These are phyloP conservation scores for Cryptoprocta ferox DNA, from an alignment of 2,797 vertebrate genomes.

Conservation along the genomic window DNA sequence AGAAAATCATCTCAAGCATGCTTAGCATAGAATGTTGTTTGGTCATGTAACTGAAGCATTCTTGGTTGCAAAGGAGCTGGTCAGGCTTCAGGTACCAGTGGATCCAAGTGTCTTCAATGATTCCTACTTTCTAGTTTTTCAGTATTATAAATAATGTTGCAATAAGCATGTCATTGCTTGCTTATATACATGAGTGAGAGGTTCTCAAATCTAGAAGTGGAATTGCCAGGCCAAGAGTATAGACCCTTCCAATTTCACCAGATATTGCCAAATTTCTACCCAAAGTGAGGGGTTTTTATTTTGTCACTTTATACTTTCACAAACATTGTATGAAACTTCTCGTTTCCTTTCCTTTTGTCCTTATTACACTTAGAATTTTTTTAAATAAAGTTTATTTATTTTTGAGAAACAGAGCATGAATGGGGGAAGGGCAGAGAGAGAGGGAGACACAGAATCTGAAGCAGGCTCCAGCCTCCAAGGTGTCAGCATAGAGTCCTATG, in stretches of 20 bases:
- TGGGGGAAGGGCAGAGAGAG: too few species aligned
- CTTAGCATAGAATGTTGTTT: not conserved
- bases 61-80: not conserved
- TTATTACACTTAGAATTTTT: not conserved
- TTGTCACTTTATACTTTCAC: not conserved
- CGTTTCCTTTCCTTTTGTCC: constrained; percentile 1
- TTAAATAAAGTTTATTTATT: too few species aligned
- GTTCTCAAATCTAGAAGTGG: constrained; percentile 13
- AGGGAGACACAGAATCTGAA: too few species aligned
- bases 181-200: not conserved
- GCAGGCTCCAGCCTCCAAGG: too few species aligned
- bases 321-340: not conserved
- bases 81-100: not conserved
- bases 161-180: not conserved
- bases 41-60: not conserved
- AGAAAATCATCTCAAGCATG: not conserved
- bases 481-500: too few species aligned
- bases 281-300: not conserved
- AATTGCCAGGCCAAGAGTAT: not conserved
- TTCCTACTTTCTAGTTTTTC: not conserved
- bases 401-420: too few species aligned
- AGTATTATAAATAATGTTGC: not conserved
- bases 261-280: not conserved
- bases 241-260: not conserved
- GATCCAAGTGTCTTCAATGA: not conserved